Evolutionary conservation across 2,113 vertebrate species (phyloP).

Genomic region (Neoarius graeffei): DNA sequence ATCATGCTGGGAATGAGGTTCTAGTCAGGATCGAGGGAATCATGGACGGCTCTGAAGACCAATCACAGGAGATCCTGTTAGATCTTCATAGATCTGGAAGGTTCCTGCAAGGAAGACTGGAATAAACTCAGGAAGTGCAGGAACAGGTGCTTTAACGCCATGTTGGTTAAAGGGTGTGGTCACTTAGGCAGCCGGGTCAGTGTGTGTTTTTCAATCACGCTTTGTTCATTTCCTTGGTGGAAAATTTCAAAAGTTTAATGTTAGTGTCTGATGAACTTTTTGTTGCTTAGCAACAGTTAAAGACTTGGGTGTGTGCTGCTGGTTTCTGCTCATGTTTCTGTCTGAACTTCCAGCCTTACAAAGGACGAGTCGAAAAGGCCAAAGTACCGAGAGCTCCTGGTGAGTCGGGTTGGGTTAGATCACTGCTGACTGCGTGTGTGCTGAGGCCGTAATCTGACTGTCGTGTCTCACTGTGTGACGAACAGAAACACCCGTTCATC

Average conservation of each 20-base stretch:
- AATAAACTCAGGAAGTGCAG: too few relatives aligned
- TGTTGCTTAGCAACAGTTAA: not conserved
- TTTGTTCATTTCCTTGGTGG: too few relatives aligned
- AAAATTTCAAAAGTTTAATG: not conserved
- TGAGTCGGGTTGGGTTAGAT: conserved; percentile 68
- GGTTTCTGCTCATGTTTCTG: not conserved
- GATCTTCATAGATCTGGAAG: not conserved
- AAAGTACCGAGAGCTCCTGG: conserved; percentile 99
- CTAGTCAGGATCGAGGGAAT: not conserved
- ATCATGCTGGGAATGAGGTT: not conserved
- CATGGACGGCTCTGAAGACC: not conserved
- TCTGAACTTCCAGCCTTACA: conserved; percentile 84
- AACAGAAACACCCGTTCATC: conserved; percentile 95
- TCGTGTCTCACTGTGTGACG: conserved; percentile 19
- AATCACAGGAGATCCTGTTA: not conserved
- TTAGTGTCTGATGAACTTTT: not conserved
- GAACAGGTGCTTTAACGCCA: too few relatives aligned
- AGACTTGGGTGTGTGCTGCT: not conserved
- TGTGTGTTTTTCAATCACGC: too few relatives aligned
- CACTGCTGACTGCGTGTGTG: not conserved
- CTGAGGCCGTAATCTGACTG: not conserved
- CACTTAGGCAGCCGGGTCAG: too few relatives aligned
- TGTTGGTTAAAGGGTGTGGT: too few relatives aligned
- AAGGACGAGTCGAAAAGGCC: conserved; percentile 99
- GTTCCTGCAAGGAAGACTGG: too few relatives aligned